phyloP scores from a whole-genome alignment of 2,888 invertebrate species.

The Eudasyphora cyanicolor region DNA sequence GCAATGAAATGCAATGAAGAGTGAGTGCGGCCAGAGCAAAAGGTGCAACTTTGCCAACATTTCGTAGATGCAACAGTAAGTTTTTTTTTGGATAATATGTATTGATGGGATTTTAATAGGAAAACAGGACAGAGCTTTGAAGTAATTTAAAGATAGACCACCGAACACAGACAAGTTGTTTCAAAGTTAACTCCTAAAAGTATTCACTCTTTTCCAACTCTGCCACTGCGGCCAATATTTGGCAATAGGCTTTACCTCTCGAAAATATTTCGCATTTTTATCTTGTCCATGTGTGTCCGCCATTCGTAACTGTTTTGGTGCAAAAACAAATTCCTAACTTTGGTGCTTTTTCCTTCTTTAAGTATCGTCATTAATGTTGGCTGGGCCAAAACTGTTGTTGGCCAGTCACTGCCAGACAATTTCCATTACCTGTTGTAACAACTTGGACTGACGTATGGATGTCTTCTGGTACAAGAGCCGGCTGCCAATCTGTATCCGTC shows the following conservation, averaged over 20 bases:
- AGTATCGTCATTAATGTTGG: neutral
- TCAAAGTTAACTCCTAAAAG: constrained; percentile 31
- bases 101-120: constrained; percentile 48
- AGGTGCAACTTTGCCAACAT: constrained; percentile 43
- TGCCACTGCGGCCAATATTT: neutral
- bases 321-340: constrained; percentile 12
- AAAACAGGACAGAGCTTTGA: neutral
- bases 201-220: constrained; percentile 11
- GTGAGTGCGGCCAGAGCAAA: neutral
- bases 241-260: neutral
- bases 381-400: neutral
- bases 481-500: neutral
- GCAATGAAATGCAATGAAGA: constrained; percentile 49
- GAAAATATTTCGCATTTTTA: neutral
- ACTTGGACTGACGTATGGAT: neutral
- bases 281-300: neutral
- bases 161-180: too few species aligned
- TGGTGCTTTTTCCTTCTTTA: neutral
- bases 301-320: neutral
- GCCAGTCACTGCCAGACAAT: too few species aligned
- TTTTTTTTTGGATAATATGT: constrained; percentile 48
- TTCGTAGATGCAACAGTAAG: constrained; percentile 36
- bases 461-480: neutral
- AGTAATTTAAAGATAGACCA: neutral
- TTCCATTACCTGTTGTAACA: neutral